Conservation (phyloP, 92 coral and sea anemone species). For the Paragorgia papillata region DNA sequence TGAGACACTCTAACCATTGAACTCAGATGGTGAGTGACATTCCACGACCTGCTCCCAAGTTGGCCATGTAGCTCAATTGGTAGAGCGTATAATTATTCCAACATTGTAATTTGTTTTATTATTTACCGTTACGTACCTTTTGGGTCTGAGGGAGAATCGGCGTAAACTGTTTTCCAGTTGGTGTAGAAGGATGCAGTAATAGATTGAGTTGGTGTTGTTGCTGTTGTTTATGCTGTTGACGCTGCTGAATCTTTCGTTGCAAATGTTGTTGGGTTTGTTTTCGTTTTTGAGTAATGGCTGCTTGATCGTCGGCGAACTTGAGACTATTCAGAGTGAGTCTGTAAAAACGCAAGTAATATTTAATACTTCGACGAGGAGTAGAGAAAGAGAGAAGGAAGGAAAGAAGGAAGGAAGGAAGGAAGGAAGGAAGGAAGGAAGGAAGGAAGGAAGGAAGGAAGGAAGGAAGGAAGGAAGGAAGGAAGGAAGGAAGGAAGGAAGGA, state of each 20-base stretch:
- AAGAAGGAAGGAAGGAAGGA: background rate
- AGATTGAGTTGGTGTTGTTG: constrained; percentile 55
- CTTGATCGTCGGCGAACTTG: constrained; percentile 76
- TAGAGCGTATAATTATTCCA: too few species aligned
- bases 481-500: too few species aligned
- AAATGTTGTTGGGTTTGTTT: constrained; percentile 79
- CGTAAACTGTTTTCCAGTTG: constrained; percentile 54
- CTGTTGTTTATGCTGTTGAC: constrained; percentile 82
- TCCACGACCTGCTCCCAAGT: too few species aligned
- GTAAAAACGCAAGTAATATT: constrained; percentile 13
- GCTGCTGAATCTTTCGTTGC: constrained; percentile 80
- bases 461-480: too few species aligned
- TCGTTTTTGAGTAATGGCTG: constrained; percentile 77
- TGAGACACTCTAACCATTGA: too few species aligned
- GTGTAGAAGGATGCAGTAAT: constrained; percentile 58
- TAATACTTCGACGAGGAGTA: too few species aligned
- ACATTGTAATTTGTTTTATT: too few species aligned
- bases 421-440: too few species aligned
- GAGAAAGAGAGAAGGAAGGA: too few species aligned
- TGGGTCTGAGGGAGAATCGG: constrained; percentile 68
- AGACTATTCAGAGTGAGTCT: constrained; percentile 48
- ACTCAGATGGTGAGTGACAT: too few species aligned
- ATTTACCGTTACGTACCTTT: constrained; percentile 48
- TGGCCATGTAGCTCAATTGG: too few species aligned
- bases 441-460: too few species aligned